Conservation (phyloP, 1,140 invertebrate species). For the Drosophila baimaii region DNA sequence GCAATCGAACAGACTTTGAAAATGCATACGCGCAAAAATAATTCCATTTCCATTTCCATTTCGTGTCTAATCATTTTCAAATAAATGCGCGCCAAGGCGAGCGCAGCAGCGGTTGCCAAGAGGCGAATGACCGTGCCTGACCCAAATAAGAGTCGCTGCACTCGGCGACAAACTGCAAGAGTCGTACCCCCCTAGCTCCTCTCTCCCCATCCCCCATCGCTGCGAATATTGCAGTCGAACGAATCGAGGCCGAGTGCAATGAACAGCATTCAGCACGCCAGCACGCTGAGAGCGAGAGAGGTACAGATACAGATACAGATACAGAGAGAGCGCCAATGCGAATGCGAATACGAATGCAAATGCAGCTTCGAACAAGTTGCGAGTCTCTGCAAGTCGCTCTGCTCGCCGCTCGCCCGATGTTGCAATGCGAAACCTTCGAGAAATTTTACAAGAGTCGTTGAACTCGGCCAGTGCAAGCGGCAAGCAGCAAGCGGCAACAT, state of each 20-base stretch:
- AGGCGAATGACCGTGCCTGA: slow-evolving; percentile 85
- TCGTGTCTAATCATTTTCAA: slow-evolving; percentile 73
- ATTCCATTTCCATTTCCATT: slow-evolving; percentile 35
- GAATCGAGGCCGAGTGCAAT: slow-evolving; percentile 83
- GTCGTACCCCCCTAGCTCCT: slow-evolving; percentile 10
- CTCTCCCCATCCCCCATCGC: background rate
- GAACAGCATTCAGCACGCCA: slow-evolving; percentile 81
- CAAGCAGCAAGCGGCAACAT: background rate
- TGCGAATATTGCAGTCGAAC: slow-evolving; percentile 75
- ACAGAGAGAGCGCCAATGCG: slow-evolving; percentile 5
- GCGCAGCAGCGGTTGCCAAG: slow-evolving; percentile 32
- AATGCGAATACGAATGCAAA: slow-evolving; percentile 57
- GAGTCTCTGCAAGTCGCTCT: slow-evolving; percentile 3
- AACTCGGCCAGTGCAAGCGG: slow-evolving; percentile 59
- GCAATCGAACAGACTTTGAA: slow-evolving; percentile 19
- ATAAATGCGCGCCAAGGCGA: slow-evolving; percentile 76
- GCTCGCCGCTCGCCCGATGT: slow-evolving; percentile 45
- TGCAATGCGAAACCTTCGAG: slow-evolving; percentile 84
- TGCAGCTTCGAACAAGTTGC: slow-evolving; percentile 74
- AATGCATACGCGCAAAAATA: slow-evolving; percentile 30
- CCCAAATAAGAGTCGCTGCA: slow-evolving; percentile 85
- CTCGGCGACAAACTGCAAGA: slow-evolving; percentile 72
- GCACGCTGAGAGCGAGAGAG: slow-evolving; percentile 1
- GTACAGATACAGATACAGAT: background rate
- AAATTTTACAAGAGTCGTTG: slow-evolving; percentile 83